Conservation (phyloP, 92 coral and sea anemone species). For the Isaurus tuberculatus region DNA sequence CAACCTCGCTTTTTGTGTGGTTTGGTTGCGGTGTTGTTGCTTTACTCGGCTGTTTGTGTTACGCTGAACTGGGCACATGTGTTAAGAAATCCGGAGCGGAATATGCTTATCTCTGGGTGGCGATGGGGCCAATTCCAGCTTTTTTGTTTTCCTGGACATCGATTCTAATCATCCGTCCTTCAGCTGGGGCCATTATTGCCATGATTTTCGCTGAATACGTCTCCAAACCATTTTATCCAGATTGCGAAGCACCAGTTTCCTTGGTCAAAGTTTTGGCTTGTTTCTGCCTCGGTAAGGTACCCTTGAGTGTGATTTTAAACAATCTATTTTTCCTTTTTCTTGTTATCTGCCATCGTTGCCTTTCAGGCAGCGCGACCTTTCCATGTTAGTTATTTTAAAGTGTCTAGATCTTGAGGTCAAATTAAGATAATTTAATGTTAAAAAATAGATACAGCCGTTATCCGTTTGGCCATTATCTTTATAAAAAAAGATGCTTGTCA, state of each 20-base stretch:
- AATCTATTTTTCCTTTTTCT: no score
- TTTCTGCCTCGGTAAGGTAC: constrained; percentile 85
- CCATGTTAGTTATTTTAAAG: no score
- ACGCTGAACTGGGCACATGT: constrained; percentile 91
- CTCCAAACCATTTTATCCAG: constrained; percentile 91
- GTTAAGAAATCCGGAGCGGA: constrained; percentile 93
- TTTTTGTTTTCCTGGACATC: constrained; percentile 96
- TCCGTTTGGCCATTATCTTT: no score
- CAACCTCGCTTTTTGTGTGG: constrained; percentile 87
- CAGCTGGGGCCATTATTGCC: constrained; percentile 92
- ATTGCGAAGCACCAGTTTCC: constrained; percentile 70
- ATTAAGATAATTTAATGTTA: no score
- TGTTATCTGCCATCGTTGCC: no score
- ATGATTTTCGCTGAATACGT: constrained; percentile 95
- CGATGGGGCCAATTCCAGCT: constrained; percentile 92
- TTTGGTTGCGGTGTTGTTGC: constrained; percentile 89
- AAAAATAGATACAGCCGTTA: no score
- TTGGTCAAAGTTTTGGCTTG: constrained; percentile 87
- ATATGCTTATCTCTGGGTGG: constrained; percentile 87
- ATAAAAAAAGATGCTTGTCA: no score
- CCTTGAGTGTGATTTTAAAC: no score
- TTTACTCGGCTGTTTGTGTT: constrained; percentile 90
- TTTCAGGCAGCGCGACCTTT: no score
- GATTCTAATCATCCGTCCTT: constrained; percentile 88
- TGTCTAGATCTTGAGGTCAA: no score